Conservation (phyloP, 2,888 invertebrate genomes). For the Agapostemon virescens region DNA sequence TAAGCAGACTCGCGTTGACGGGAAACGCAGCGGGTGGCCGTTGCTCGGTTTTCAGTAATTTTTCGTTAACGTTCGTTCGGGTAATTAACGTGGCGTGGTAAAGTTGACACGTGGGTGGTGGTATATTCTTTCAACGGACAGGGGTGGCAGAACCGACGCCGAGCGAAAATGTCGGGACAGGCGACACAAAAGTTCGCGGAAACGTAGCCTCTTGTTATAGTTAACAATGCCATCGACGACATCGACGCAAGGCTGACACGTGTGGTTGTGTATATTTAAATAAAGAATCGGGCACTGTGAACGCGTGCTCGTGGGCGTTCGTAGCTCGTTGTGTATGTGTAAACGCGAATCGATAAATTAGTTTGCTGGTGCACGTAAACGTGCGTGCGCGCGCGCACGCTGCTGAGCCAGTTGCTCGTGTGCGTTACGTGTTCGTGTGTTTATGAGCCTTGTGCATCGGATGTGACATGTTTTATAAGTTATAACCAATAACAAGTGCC, state of each 20-base stretch:
- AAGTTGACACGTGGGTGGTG: background rate
- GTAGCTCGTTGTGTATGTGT: conserved; percentile 37
- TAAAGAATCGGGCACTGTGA: conserved; percentile 18
- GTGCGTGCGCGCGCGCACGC: background rate
- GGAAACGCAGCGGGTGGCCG: background rate
- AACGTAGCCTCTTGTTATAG: conserved; percentile 12
- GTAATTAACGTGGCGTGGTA: conserved; percentile 3
- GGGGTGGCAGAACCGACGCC: conserved; percentile 4
- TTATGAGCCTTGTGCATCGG: conserved; percentile 16
- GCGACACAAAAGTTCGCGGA: conserved; percentile 35
- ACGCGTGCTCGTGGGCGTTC: conserved; percentile 31
- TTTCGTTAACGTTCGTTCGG: conserved; percentile 5
- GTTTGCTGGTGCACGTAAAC: conserved; percentile 20
- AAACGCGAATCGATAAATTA: conserved; percentile 60
- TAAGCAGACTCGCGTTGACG: conserved; percentile 26
- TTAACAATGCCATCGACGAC: conserved; percentile 39
- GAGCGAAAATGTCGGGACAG: conserved; percentile 31
- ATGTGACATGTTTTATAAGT: conserved; percentile 36
- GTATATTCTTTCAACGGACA: background rate
- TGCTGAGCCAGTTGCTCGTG: background rate
- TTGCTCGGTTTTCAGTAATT: background rate
- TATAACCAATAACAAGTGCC: conserved; percentile 30
- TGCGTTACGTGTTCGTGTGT: background rate
- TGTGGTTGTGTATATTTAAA: conserved; percentile 40
- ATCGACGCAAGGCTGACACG: conserved; percentile 56